Percentiles rank a stretch among this genome's conserved stretches.
Evolutionary conservation across 2,113 vertebrate genomes (phyloP).

Genomic region (Oryzias melastigma): DNA sequence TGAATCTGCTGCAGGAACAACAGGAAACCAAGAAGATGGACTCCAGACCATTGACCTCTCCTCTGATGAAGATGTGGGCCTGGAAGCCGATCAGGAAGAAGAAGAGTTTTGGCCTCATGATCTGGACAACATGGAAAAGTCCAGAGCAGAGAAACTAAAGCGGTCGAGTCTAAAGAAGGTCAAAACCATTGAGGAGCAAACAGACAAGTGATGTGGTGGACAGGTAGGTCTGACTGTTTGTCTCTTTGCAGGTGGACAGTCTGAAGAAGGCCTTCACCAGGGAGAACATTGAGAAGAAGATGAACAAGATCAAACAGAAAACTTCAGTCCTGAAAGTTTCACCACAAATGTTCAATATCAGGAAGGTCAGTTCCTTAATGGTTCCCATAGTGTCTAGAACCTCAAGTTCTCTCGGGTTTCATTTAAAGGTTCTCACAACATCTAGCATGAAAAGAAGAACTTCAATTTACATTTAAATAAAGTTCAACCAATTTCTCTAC

Average conservation of each 20-base stretch:
- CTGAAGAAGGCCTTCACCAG: slow-evolving; percentile 95
- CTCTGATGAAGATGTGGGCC: slow-evolving; percentile 86
- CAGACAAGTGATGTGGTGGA: neutral
- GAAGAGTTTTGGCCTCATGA: slow-evolving; percentile 73
- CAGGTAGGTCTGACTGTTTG: neutral
- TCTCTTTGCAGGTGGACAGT: slow-evolving; percentile 82
- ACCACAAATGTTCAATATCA: slow-evolving; percentile 70
- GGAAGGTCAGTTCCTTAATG: slow-evolving; percentile 46
- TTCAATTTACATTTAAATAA: too few relatives aligned
- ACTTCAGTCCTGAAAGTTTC: slow-evolving; percentile 85
- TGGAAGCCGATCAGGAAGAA: slow-evolving; percentile 77
- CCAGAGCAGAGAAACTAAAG: slow-evolving; percentile 90
- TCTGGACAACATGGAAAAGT: slow-evolving; percentile 82
- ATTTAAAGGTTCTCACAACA: neutral
- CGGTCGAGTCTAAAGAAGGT: slow-evolving; percentile 90
- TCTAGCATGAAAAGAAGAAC: too few relatives aligned
- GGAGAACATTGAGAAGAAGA: slow-evolving; percentile 96
- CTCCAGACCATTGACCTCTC: slow-evolving; percentile 88
- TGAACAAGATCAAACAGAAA: slow-evolving; percentile 97
- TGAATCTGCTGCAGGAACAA: slow-evolving; percentile 42
- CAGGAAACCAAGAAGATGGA: slow-evolving; percentile 82
- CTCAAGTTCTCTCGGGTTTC: too few relatives aligned
- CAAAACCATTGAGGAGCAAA: neutral
- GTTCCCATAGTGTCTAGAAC: too few relatives aligned
- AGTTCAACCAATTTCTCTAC: too few relatives aligned